A percentile compares a stretch with the other conserved stretches of the same genome.
phyloP scores from a whole-genome alignment of 2,888 invertebrate species.

The Philereme vetulata region DNA sequence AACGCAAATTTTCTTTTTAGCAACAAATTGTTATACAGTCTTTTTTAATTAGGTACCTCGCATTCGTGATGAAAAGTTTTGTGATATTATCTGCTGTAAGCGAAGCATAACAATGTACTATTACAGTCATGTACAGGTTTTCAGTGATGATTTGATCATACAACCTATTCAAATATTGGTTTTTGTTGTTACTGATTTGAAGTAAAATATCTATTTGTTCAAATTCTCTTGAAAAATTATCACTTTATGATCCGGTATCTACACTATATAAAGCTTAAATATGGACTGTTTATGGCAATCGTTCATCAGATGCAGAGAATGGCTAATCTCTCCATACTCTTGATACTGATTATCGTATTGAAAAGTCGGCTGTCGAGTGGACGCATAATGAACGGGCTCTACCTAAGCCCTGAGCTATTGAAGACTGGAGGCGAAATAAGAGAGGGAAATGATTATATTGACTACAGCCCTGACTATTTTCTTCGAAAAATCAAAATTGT shows the following conservation, averaged over 20 bases:
- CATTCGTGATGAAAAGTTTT: no score
- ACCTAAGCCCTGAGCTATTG: slow-evolving; percentile 61
- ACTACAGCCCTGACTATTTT: slow-evolving; percentile 56
- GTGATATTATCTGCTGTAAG: no score
- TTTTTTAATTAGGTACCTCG: no score
- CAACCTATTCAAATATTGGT: slow-evolving; percentile 30
- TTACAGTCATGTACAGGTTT: slow-evolving; percentile 4
- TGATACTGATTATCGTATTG: slow-evolving; percentile 47
- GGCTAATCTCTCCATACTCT: slow-evolving; percentile 51
- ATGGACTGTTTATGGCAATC: slow-evolving; percentile 31
- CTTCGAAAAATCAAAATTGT: slow-evolving; percentile 33
- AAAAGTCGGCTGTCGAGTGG: slow-evolving; percentile 38
- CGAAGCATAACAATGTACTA: neutral
- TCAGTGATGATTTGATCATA: slow-evolving; percentile 9
- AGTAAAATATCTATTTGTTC: neutral
- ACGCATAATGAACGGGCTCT: slow-evolving; percentile 52
- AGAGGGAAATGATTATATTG: slow-evolving; percentile 63
- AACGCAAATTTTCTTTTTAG: no score
- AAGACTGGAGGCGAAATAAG: slow-evolving; percentile 54
- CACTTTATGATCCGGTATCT: slow-evolving; percentile 33
- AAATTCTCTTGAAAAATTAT: slow-evolving; percentile 39
- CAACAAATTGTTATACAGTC: no score
- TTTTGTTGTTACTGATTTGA: slow-evolving; percentile 14
- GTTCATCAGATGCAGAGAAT: slow-evolving; percentile 44
- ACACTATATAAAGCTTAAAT: slow-evolving; percentile 17